Evolutionary conservation across 2,113 vertebrate genomes (phyloP).

Genomic region (Saccopteryx leptura): DNA sequence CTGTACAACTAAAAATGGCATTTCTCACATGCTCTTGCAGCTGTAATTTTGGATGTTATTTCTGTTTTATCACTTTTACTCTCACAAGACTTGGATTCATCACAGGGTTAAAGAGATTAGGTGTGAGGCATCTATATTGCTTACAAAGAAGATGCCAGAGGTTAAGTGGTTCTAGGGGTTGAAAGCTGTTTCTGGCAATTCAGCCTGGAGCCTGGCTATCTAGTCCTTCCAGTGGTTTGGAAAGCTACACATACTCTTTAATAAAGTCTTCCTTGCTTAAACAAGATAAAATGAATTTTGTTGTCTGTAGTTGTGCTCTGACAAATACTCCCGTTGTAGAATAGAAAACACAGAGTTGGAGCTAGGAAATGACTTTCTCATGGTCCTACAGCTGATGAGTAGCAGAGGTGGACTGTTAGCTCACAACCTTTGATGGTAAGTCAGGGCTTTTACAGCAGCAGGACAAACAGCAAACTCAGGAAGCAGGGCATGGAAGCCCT

Average conservation of each 20-base stretch:
- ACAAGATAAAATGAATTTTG: neutral
- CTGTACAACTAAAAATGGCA: neutral
- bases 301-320: neutral
- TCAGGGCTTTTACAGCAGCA: neutral
- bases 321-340: neutral
- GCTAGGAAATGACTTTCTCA: neutral
- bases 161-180: neutral
- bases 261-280: conserved; percentile 6
- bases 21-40: neutral
- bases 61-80: neutral
- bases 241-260: neutral
- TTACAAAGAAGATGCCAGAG: neutral
- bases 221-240: neutral
- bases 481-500: neutral
- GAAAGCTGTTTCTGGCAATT: neutral
- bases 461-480: neutral
- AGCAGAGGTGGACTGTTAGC: neutral
- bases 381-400: neutral
- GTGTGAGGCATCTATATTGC: neutral
- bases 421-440: neutral
- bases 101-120: conserved; percentile 3
- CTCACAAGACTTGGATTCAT: neutral
- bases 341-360: neutral
- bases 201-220: neutral
- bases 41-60: neutral